phyloP scores from a whole-genome alignment of 2,888 invertebrate species.

The Cynaeus angustus region DNA sequence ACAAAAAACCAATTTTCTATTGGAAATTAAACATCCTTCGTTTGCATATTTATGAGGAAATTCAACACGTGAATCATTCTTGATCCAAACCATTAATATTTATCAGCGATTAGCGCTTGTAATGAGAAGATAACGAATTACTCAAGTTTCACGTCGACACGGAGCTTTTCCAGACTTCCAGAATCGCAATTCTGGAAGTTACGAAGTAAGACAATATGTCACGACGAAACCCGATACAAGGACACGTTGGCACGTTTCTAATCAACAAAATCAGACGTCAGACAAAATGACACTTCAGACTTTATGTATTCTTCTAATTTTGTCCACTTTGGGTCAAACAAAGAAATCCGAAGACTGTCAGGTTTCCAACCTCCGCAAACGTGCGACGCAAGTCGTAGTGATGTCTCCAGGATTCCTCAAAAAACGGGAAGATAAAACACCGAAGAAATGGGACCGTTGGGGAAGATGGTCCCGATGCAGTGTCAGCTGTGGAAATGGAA shows the following conservation, averaged over 20 bases:
- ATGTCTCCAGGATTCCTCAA: slow-evolving; percentile 17
- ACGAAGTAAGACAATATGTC: slow-evolving; percentile 21
- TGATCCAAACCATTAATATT: slow-evolving; percentile 19
- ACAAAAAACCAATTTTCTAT: slow-evolving; percentile 39
- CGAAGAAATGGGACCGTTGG: slow-evolving; percentile 73
- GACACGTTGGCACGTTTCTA: background rate
- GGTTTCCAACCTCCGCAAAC: slow-evolving; percentile 10
- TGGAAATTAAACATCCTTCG: slow-evolving; percentile 24
- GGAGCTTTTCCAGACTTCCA: slow-evolving; percentile 26
- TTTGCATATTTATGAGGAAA: slow-evolving; percentile 30
- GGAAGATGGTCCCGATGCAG: slow-evolving; percentile 73
- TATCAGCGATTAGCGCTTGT: slow-evolving; percentile 22
- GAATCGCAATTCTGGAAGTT: slow-evolving; percentile 32
- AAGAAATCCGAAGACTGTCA: slow-evolving; percentile 13
- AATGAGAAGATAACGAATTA: slow-evolving; percentile 21
- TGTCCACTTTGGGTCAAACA: slow-evolving; percentile 14
- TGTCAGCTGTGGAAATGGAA: slow-evolving; percentile 72
- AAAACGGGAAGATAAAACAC: slow-evolving; percentile 27
- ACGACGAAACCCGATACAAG: slow-evolving; percentile 12
- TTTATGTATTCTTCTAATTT: background rate
- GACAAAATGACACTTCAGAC: background rate
- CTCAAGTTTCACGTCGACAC: slow-evolving; percentile 20
- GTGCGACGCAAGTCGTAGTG: slow-evolving; percentile 18
- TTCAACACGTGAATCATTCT: slow-evolving; percentile 4
- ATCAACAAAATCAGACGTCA: background rate